These are phyloP conservation scores for Dorcus parallelipipedus DNA, from an alignment of 2,888 invertebrate genomes.

Conservation along the genomic window DNA sequence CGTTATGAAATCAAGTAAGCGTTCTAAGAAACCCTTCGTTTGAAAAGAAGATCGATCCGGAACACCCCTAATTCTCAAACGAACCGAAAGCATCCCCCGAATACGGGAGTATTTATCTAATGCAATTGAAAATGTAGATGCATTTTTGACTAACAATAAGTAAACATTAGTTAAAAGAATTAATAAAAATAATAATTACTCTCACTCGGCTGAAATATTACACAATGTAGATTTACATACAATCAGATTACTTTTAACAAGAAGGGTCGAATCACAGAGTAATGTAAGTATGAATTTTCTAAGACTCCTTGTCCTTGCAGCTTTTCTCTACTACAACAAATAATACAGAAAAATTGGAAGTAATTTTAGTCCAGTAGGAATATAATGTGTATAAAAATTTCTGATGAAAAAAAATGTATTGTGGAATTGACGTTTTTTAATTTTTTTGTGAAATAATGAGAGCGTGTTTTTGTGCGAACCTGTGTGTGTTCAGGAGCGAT, in stretches of 20 bases:
- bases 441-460: too few relatives aligned
- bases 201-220: too few relatives aligned
- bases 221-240: too few relatives aligned
- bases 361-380: neutral
- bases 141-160: too few relatives aligned
- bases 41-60: constrained; percentile 8
- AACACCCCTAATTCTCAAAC: constrained; percentile 11
- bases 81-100: constrained; percentile 10
- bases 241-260: too few relatives aligned
- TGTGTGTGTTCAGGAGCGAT: constrained; percentile 7
- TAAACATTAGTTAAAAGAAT: too few relatives aligned
- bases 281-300: neutral
- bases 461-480: too few relatives aligned
- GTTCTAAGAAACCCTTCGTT: constrained; percentile 12
- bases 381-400: neutral
- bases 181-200: too few relatives aligned
- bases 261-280: neutral
- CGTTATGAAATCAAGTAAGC: constrained; percentile 15
- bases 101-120: constrained; percentile 5
- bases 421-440: neutral
- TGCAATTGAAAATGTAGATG: constrained; percentile 1
- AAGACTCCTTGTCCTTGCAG: neutral
- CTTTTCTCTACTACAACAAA: too few relatives aligned
- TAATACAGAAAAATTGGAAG: too few relatives aligned
- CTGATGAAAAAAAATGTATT: constrained; percentile 3